Base-by-base conservation (phyloP, 2,113 vertebrate genomes). In the Oostethus manadensis region DNA sequence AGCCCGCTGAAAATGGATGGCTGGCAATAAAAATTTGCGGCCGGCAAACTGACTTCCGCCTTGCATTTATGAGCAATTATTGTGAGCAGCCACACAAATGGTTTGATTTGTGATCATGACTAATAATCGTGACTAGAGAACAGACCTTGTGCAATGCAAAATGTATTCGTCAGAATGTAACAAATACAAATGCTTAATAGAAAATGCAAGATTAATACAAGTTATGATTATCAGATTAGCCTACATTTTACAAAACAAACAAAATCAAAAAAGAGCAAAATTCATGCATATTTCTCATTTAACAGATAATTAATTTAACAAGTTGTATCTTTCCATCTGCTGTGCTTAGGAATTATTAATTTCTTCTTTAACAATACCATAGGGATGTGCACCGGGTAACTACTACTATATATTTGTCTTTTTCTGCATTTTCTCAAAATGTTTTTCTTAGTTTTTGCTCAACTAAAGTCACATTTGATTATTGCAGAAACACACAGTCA, bases 21-120 rank as follows among this genome's bases (percentile, higher is more conserved):
- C 56, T 66, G 64, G 60, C 56, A 77, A 73, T 76, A 72, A 76
- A 74, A 71, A 70, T 63, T 48, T 29, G 57, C 70, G 59, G 66
- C 54, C 70, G 74, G 77, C 71, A 57, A 49, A 47, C 53, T 9
- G 15, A 65, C 64, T 62, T 65, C 14, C 6, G 23, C n/a, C 55
- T 53, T 53, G 60, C 49, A 58, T 69, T 60, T 49, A 66, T 20
- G 2, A 48, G 51, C 2, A 1, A 56, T 68, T 60, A 66, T 51
- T 73, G 33, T 14, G 49, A 10, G n/a, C n/a, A 9, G 14, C 40
- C 20, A 6, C 18, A 63, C 60, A 16, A 29, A 42, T 47, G 15
- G 43, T 54, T 38, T 46, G 47, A 17, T 18, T 6, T n/a, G 20
- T 45, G 8, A 55, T 1, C 29, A 45, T 21, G 3, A 51, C 18